Percentiles rank a stretch among this genome's conserved stretches.
These are phyloP conservation scores for Rousettus leschenaultii DNA, from an alignment of 2,113 vertebrate genomes.

Conservation along the genomic window DNA sequence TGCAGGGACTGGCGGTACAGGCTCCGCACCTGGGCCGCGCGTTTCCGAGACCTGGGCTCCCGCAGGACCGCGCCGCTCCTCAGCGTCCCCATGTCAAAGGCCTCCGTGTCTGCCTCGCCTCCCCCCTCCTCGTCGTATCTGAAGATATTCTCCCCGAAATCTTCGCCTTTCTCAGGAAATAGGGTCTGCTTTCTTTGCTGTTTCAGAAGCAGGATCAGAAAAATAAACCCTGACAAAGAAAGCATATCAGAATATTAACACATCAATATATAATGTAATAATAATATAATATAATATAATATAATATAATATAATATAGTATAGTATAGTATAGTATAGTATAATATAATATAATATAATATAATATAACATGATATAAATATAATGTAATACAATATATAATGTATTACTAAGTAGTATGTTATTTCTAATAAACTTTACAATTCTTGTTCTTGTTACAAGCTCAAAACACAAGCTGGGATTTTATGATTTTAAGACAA, in stretches of 20 bases:
- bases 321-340: neutral
- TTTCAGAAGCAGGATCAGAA: constrained; percentile 84
- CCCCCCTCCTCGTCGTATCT: constrained; percentile 84
- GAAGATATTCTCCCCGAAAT: constrained; percentile 88
- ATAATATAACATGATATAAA: neutral
- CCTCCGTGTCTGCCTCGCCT: constrained; percentile 79
- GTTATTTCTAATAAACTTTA: neutral
- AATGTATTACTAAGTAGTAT: neutral
- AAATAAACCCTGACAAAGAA: constrained; percentile 82
- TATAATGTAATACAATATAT: neutral
- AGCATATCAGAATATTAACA: neutral
- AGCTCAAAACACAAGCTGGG: neutral
- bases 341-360: neutral
- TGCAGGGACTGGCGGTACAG: constrained; percentile 89
- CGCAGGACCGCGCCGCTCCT: constrained; percentile 78
- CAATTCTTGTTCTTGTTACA: neutral
- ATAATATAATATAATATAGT: accelerated
- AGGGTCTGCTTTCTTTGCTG: constrained; percentile 80
- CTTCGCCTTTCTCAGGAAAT: constrained; percentile 81
- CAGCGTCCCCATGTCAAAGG: constrained; percentile 83
- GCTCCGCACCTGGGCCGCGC: constrained; percentile 84
- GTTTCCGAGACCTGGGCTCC: constrained; percentile 73
- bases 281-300: neutral
- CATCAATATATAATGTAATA: accelerated
- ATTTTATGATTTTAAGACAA: constrained; percentile 28